Evolutionary conservation across 2,797 vertebrate species (phyloP).

Genomic region (Pseudotriccus pelzelni): DNA sequence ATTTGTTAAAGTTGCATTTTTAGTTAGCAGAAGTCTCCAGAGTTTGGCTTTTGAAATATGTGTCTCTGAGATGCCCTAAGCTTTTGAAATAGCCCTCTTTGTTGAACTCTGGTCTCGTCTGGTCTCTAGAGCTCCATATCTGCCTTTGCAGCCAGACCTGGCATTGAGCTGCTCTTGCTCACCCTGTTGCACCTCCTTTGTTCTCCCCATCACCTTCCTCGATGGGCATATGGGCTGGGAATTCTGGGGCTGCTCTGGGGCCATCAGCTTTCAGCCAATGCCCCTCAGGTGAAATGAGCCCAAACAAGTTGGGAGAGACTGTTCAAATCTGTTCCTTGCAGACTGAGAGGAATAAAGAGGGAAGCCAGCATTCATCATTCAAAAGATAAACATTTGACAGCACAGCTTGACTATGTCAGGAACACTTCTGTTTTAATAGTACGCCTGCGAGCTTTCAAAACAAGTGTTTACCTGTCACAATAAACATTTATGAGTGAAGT

Average conservation of each 20-base stretch:
- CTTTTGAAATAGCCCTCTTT: neutral
- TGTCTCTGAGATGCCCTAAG: neutral
- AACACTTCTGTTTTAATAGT: slow-evolving; percentile 82
- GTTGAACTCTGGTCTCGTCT: neutral
- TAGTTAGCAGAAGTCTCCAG: neutral
- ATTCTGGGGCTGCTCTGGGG: neutral
- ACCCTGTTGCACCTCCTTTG: neutral
- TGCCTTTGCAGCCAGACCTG: neutral
- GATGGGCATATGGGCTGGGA: neutral
- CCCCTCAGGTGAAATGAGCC: neutral
- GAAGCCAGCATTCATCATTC: slow-evolving; percentile 70
- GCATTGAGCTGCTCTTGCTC: neutral
- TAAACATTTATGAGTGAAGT: slow-evolving; percentile 80
- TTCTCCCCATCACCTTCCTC: neutral
- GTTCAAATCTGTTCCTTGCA: neutral
- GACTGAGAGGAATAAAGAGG: slow-evolving; percentile 37
- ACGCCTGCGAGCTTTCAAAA: slow-evolving; percentile 80
- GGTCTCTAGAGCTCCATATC: neutral
- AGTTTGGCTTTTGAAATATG: neutral
- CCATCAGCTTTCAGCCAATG: neutral
- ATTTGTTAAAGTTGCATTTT: neutral
- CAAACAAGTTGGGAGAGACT: neutral
- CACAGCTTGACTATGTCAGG: slow-evolving; percentile 78
- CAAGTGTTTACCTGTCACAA: slow-evolving; percentile 84
- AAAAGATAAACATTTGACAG: slow-evolving; percentile 77